Conservation (phyloP, 2,888 invertebrate genomes). For the Plebejus argus region DNA sequence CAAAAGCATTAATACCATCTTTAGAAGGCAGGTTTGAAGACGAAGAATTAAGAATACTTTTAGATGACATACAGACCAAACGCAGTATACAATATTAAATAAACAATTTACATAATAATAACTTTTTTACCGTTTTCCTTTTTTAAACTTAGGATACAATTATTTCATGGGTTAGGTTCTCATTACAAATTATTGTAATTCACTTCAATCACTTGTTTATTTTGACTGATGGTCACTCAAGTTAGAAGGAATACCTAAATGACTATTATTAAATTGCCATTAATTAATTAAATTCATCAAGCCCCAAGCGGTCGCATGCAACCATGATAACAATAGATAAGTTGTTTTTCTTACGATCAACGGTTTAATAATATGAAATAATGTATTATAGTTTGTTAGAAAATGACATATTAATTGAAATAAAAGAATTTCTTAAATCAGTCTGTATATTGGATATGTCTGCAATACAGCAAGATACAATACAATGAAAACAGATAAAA, state of each 20-base stretch:
- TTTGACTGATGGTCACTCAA: too few species aligned
- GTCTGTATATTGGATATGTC: constrained; percentile 83
- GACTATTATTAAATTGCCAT: too few species aligned
- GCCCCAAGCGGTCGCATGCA: too few species aligned
- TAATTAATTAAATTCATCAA: too few species aligned
- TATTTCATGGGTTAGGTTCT: too few species aligned
- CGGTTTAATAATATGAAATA: too few species aligned
- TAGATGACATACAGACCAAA: constrained; percentile 99
- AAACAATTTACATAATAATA: constrained; percentile 6
- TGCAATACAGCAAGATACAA: constrained; percentile 82
- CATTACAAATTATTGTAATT: too few species aligned
- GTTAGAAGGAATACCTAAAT: too few species aligned
- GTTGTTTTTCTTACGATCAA: too few species aligned
- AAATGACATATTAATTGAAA: constrained; percentile 41
- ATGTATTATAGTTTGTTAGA: neutral
- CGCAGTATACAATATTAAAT: constrained; percentile 96
- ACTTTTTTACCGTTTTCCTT: neutral
- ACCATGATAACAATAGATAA: too few species aligned
- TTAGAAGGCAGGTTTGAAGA: constrained; percentile 98
- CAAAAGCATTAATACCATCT: constrained; percentile 97
- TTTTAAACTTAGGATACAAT: neutral
- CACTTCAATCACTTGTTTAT: too few species aligned
- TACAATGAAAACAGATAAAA: constrained; percentile 79
- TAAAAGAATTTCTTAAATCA: constrained; percentile 71
- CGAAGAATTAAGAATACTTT: constrained; percentile 96